phyloP scores from a whole-genome alignment of 2,113 vertebrate genomes.

The Salvelinus namaycush region DNA sequence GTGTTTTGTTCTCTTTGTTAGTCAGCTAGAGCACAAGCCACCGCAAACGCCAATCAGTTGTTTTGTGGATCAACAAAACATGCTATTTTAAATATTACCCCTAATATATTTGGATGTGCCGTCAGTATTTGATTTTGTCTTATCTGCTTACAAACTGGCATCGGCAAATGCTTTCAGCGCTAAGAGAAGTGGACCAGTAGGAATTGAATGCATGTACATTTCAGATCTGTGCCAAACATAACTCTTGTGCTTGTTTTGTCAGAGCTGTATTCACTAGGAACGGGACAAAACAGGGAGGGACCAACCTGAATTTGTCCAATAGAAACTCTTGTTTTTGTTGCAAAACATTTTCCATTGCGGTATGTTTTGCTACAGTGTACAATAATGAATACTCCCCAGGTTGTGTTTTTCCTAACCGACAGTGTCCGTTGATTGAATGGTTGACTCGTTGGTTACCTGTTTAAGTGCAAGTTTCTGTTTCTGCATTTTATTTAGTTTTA shows the following conservation, averaged over 20 bases:
- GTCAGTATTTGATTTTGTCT: conserved; percentile 6
- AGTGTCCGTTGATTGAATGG: conserved; percentile 30
- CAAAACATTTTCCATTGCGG: too few species aligned
- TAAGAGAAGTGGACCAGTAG: conserved; percentile 10
- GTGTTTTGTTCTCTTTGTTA: conserved; percentile 41
- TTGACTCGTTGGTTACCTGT: conserved; percentile 29
- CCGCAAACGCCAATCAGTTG: conserved; percentile 32
- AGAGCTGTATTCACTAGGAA: neutral
- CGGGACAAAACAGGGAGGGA: neutral
- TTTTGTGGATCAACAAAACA: conserved; percentile 24
- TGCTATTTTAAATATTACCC: neutral
- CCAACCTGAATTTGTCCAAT: too few species aligned
- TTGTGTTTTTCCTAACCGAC: neutral
- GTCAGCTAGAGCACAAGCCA: conserved; percentile 50
- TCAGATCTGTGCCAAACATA: conserved; percentile 41
- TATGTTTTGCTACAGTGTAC: too few species aligned
- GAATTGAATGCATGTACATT: conserved; percentile 61
- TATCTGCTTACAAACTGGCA: conserved; percentile 29
- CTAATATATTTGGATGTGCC: neutral
- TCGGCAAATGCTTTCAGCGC: neutral
- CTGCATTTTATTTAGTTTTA: conserved; percentile 24
- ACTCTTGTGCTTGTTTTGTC: conserved; percentile 33
- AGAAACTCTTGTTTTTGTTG: too few species aligned
- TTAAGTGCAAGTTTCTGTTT: conserved; percentile 44
- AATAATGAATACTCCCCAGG: too few species aligned